Base-by-base conservation (phyloP, 2,113 vertebrate species). In the Dipodomys ordii region DNA sequence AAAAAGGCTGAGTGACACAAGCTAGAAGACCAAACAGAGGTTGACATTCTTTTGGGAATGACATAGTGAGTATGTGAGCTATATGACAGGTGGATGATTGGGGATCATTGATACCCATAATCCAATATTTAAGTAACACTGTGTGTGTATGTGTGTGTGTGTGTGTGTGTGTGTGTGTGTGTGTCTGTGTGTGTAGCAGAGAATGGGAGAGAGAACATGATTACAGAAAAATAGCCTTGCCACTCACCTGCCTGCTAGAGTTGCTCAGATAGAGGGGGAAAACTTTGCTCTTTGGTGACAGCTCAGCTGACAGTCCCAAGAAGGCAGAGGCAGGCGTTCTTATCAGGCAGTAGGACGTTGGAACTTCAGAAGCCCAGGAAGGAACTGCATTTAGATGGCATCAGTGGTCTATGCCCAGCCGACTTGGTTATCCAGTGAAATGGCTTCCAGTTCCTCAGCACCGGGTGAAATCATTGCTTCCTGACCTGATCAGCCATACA, bases 361-460 rank as follows among this genome's bases (percentile, higher is more conserved):
- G 53, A 16, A 13, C 2, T 0, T 1, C 49, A 15, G 32, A 67
- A 77, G 3, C 12, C 62, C 27, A 35, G 39, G 4, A n/a, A 71
- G 27, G 1, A 76, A 80, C 4, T n/a, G 23, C 19, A 35, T 72
- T 72, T 27, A 27, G 22, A 35, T 46, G 23, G 6, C 71, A 53
- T 60, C 39, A 3, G n/a, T 18, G 15, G 22, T 32, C 0, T 13
- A 44, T 60, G 30, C 18, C 13, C 44, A 9, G 6, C 25, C 80
- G 64, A 64, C 19, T 71, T 28, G 7, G 25, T 5, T 80, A 39
- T 1, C n/a, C 20, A 10, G 23, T 4, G 27, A 30, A 64, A 39
- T 18, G 2, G 8, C 7, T 72, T 18, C 60, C 30, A 4, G 23
- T 8, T 11, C 7, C 13, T 90, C 19, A 4, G 27, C 0, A 1